Conservation (phyloP, 2,797 vertebrate species). For the Anabacerthia variegaticeps region DNA sequence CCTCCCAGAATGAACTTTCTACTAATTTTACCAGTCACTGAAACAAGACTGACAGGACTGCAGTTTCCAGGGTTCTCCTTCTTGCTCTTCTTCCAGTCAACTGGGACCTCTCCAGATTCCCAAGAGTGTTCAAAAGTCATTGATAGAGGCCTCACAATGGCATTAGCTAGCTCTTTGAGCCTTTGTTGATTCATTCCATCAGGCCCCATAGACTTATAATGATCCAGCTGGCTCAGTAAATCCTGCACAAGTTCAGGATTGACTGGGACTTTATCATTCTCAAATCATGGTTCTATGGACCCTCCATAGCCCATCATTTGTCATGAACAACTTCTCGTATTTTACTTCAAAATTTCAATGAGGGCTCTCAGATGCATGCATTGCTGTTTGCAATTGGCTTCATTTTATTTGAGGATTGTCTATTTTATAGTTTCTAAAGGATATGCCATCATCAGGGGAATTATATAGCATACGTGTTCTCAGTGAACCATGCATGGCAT, state of each 20-base stretch:
- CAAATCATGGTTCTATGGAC: too few species aligned
- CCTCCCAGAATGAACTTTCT: neutral
- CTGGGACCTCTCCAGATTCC: neutral
- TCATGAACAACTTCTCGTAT: neutral
- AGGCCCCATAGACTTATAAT: neutral
- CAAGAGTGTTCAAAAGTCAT: neutral
- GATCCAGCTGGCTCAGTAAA: neutral
- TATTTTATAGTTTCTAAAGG: neutral
- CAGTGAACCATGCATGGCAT: neutral
- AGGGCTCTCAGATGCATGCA: neutral
- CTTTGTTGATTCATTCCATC: neutral
- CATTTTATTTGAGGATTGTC: neutral
- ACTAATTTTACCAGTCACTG: neutral
- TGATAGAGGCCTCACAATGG: neutral
- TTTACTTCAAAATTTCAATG: neutral
- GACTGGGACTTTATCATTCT: neutral
- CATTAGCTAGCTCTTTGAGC: neutral
- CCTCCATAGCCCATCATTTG: neutral
- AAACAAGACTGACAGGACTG: neutral
- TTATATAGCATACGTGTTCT: neutral
- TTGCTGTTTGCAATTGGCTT: neutral
- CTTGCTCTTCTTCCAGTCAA: neutral
- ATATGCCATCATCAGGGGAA: neutral
- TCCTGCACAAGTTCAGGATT: neutral
- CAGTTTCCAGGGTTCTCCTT: neutral